A percentile compares a stretch with the other conserved stretches of the same genome.
These are phyloP conservation scores for Diplodus sargus DNA, from an alignment of 2,797 vertebrate genomes.

Conservation along the genomic window DNA sequence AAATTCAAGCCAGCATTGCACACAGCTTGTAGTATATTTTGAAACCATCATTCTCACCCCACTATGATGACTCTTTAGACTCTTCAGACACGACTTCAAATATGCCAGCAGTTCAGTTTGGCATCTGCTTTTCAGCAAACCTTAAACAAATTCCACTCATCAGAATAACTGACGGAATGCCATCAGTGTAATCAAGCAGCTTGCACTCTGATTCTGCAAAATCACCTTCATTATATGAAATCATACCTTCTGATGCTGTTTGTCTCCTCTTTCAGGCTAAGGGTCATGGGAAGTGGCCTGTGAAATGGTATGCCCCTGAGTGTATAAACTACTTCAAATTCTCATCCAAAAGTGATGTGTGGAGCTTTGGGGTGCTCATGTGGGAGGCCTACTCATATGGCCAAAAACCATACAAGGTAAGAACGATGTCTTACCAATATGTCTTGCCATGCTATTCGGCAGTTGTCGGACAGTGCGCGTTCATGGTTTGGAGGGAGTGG, in stretches of 20 bases:
- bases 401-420: conserved; percentile 95
- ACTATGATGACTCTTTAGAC: no score
- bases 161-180: neutral
- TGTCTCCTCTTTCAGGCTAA: conserved; percentile 86
- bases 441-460: no score
- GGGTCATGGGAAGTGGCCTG: conserved; percentile 95
- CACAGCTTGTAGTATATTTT: no score
- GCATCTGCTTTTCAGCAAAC: no score
- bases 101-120: no score
- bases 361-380: conserved; percentile 98
- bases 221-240: neutral
- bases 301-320: conserved; percentile 98
- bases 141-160: neutral
- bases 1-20: no score
- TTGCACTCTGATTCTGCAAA: neutral
- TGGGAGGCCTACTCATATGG: conserved; percentile 96
- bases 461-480: no score
- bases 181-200: neutral
- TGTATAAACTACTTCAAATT: conserved; percentile 97
- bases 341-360: conserved; percentile 97
- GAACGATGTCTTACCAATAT: neutral
- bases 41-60: no score
- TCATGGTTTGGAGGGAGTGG: no score
- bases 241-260: neutral
- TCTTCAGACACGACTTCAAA: no score